Percentiles rank a stretch among this genome's conserved stretches.
phyloP scores from a whole-genome alignment of 2,888 invertebrate genomes.

The Allolobophora icterica region DNA sequence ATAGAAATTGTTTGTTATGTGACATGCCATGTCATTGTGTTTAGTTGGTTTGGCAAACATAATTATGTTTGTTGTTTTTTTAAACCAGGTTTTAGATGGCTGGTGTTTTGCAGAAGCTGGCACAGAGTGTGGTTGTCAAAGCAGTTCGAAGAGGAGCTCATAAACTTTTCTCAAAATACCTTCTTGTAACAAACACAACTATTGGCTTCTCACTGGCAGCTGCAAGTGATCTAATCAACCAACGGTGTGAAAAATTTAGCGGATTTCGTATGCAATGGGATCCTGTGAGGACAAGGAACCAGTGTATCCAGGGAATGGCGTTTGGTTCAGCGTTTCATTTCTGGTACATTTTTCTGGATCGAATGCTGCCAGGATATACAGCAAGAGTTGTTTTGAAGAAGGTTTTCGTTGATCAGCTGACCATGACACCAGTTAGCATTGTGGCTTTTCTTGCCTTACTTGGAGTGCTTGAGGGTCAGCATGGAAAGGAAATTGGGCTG shows the following conservation, averaged over 20 bases:
- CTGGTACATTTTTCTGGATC: slow-evolving; percentile 83
- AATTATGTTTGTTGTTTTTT: background rate
- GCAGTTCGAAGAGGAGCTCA: background rate
- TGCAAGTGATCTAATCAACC: slow-evolving; percentile 80
- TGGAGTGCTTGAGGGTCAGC: slow-evolving; percentile 75
- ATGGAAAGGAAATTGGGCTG: slow-evolving; percentile 62
- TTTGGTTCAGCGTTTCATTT: slow-evolving; percentile 83
- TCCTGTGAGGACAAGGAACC: slow-evolving; percentile 73
- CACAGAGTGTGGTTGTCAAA: background rate
- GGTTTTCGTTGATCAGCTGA: slow-evolving; percentile 79
- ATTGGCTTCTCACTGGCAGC: slow-evolving; percentile 80
- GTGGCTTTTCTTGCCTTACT: slow-evolving; percentile 79
- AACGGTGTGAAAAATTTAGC: slow-evolving; percentile 73
- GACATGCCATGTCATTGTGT: background rate
- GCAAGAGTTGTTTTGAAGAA: slow-evolving; percentile 73
- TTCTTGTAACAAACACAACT: slow-evolving; percentile 75
- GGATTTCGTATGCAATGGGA: slow-evolving; percentile 58
- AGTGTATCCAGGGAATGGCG: slow-evolving; percentile 79
- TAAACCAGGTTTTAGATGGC: background rate
- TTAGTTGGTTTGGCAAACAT: background rate
- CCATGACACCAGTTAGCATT: slow-evolving; percentile 83
- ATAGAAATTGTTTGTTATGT: background rate
- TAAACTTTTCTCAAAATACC: slow-evolving; percentile 46
- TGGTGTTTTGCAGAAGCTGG: background rate
- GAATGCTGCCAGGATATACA: slow-evolving; percentile 75